phyloP scores from a whole-genome alignment of 2,113 vertebrate genomes.

The Dermatemys mawii region DNA sequence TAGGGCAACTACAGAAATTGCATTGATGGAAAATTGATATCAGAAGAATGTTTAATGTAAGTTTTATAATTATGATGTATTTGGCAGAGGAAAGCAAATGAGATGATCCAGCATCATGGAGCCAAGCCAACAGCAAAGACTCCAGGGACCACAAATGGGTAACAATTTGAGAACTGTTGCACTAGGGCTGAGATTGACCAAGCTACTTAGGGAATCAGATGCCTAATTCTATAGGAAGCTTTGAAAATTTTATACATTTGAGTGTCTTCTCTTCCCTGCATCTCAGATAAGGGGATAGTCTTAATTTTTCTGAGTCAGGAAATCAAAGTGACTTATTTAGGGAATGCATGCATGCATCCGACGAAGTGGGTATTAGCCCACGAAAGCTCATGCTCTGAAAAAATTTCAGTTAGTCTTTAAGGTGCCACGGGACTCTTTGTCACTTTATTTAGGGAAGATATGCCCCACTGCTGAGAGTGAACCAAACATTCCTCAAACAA shows the following conservation, averaged over 20 bases:
- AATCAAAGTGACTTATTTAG: background rate
- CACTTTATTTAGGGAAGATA: background rate
- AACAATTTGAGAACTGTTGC: background rate
- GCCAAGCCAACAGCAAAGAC: background rate
- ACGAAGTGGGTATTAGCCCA: too few relatives aligned
- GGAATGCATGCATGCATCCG: too few relatives aligned
- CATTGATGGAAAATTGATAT: background rate
- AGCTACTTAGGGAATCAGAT: background rate
- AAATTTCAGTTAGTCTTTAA: too few relatives aligned
- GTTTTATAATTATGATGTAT: background rate
- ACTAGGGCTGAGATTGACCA: background rate
- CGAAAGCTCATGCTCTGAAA: too few relatives aligned
- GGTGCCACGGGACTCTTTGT: too few relatives aligned
- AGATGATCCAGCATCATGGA: background rate
- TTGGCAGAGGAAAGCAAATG: background rate
- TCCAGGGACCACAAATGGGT: background rate
- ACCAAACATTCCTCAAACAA: background rate
- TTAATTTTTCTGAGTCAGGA: background rate
- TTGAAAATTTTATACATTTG: background rate
- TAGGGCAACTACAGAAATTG: background rate
- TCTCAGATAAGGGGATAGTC: background rate
- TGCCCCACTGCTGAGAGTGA: background rate
- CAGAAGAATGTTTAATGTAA: background rate
- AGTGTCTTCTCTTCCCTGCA: background rate
- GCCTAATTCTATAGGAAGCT: background rate